A percentile compares a stretch with the other conserved stretches of the same genome.
These are phyloP conservation scores for Antechinus flavipes DNA, from an alignment of 2,113 vertebrate species.

Conservation along the genomic window DNA sequence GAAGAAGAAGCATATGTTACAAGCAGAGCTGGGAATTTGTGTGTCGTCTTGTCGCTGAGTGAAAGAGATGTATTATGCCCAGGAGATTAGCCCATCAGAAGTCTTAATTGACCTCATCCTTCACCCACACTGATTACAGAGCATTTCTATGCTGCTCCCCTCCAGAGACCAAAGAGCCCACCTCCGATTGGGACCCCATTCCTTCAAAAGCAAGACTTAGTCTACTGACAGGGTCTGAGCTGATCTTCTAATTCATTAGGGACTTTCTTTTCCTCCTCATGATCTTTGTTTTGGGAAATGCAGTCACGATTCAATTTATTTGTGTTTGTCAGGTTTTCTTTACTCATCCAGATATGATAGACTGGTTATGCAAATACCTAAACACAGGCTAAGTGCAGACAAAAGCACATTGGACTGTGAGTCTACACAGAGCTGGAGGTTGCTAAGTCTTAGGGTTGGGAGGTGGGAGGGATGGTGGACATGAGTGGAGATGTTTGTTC, in stretches of 20 bases:
- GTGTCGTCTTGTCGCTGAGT: not conserved
- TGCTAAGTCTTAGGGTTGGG: not conserved
- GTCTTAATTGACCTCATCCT: not conserved
- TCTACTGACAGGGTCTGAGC: not conserved
- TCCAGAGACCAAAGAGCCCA: not conserved
- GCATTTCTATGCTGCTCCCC: not conserved
- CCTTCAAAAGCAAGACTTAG: not conserved
- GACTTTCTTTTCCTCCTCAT: constrained; percentile 5
- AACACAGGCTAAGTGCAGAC: constrained; percentile 30
- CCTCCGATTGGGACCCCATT: not conserved
- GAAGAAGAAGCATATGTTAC: not conserved
- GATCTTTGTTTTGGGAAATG: constrained; percentile 18
- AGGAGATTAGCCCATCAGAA: not conserved
- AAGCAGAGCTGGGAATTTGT: not conserved
- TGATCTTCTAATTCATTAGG: not conserved
- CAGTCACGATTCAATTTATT: not conserved
- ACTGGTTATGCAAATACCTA: constrained; percentile 33
- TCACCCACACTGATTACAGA: not conserved
- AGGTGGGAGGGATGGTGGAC: not conserved
- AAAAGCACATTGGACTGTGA: constrained; percentile 10
- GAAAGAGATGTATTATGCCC: not conserved
- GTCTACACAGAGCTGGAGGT: not conserved
- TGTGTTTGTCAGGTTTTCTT: not conserved
- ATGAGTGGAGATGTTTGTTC: not conserved
- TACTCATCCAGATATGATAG: constrained; percentile 38